Base-by-base conservation (phyloP, 2,888 invertebrate species). In the Hyalella azteca region DNA sequence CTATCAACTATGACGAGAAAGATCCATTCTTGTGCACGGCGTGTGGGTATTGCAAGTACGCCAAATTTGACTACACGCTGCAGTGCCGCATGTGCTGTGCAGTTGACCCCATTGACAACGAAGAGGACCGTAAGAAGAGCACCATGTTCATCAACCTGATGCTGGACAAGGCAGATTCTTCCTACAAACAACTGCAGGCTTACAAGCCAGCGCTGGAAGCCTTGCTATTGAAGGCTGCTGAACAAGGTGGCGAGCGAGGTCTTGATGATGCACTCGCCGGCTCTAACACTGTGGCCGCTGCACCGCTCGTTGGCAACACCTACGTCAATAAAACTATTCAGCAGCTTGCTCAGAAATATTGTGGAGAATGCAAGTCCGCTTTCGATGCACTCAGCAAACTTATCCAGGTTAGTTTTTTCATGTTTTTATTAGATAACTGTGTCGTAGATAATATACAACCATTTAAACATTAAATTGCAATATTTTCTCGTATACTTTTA, bases 11-110 rank as follows among this genome's bases (percentile, higher is more conserved):
- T 88, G 98, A 98, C 88, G 98, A 98, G 88, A 97, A 97, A 88
- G 98, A 98, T 89, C 98, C 98, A 0, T 99, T 98, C 91, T 90
- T 99, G 36, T 99, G 99, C 87, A 98, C 98, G 89, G 95, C 97
- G 4, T 99, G 99, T 89, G 98, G 98, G 0, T 98, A 97, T 90
- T 99, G 98, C 90, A 98, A 98, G 89, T 98, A 98, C 89, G 98
- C 98, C 48, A 97, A 98, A 89, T 98, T 98, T 88, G 98, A 99
- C 89, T 96, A 97, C 89, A 95, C 95, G 13, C 90, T 98, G 81
- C 93, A 93, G 5, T 96, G 95, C 5, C 92, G 95, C 13, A 94
- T 96, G 0, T 97, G 96, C 87, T 98, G 96, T 88, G 97, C 97
- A 29, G 97, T 98, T 0, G 98, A 98, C 89, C 96, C 96, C 15